phyloP scores from a whole-genome alignment of 2,797 vertebrate genomes.

The Anguilla anguilla region DNA sequence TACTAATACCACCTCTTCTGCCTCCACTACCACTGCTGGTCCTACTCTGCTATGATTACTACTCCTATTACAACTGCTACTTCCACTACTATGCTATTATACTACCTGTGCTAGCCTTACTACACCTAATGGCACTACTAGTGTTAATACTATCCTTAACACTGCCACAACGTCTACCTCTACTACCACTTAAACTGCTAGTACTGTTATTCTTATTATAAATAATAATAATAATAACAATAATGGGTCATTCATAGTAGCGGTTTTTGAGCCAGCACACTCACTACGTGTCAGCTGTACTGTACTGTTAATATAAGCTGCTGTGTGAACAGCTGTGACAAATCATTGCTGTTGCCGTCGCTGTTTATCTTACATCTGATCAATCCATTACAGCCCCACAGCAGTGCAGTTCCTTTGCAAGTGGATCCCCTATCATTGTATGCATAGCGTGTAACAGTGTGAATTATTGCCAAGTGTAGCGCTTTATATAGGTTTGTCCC shows the following conservation, averaged over 20 bases:
- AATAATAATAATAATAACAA: too few relatives aligned
- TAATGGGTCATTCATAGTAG: neutral
- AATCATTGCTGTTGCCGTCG: neutral
- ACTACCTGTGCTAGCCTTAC: neutral
- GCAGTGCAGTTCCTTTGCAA: neutral
- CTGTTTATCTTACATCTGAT: neutral
- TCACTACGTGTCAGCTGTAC: neutral
- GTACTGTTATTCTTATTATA: neutral
- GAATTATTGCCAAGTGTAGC: neutral
- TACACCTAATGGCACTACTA: neutral
- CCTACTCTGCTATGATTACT: neutral
- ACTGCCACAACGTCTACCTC: neutral
- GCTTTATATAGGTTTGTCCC: neutral
- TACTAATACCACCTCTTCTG: slow-evolving; percentile 14
- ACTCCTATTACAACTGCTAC: too few relatives aligned
- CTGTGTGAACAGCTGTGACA: neutral
- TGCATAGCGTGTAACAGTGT: neutral
- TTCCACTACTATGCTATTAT: neutral
- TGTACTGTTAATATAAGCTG: neutral
- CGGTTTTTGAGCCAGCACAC: neutral
- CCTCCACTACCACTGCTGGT: neutral
- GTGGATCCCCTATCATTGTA: neutral
- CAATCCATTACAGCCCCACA: neutral
- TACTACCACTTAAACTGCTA: neutral
- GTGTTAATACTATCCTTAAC: neutral